These are phyloP conservation scores for Capreolus pygargus DNA, from an alignment of 2,113 vertebrate species.

Conservation along the genomic window DNA sequence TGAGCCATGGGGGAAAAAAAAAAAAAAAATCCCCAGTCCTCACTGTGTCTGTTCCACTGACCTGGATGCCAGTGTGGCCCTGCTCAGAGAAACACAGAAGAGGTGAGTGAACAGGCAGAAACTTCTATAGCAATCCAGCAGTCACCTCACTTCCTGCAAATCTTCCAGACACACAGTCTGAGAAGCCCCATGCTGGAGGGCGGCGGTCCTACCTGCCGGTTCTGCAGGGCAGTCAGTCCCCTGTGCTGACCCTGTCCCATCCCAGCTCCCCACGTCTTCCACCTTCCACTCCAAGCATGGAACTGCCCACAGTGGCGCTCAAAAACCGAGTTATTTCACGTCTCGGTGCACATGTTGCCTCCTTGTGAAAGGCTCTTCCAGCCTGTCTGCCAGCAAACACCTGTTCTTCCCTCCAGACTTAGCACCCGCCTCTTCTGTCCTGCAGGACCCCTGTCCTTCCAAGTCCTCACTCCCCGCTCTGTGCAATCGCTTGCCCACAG, in stretches of 20 bases:
- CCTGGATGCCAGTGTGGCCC: not conserved
- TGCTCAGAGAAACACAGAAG: not conserved
- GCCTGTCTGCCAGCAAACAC: not conserved
- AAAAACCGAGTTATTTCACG: too few relatives aligned
- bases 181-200: not conserved
- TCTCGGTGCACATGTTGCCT: not conserved
- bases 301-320: not conserved
- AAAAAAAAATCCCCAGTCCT: not conserved
- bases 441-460: not conserved
- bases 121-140: not conserved
- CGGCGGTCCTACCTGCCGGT: accelerated
- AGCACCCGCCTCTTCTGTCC: not conserved
- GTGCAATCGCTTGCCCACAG: not conserved
- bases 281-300: not conserved
- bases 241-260: accelerated
- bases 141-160: not conserved
- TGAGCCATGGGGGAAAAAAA: not conserved
- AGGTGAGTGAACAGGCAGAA: not conserved
- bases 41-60: not conserved
- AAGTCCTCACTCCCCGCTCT: not conserved
- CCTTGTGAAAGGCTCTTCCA: not conserved
- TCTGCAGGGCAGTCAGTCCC: accelerated
- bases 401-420: not conserved
- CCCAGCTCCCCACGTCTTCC: not conserved
- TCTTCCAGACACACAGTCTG: not conserved